Evolutionary conservation across 1,140 invertebrate species (phyloP).

Genomic region (Hestina assimilis): DNA sequence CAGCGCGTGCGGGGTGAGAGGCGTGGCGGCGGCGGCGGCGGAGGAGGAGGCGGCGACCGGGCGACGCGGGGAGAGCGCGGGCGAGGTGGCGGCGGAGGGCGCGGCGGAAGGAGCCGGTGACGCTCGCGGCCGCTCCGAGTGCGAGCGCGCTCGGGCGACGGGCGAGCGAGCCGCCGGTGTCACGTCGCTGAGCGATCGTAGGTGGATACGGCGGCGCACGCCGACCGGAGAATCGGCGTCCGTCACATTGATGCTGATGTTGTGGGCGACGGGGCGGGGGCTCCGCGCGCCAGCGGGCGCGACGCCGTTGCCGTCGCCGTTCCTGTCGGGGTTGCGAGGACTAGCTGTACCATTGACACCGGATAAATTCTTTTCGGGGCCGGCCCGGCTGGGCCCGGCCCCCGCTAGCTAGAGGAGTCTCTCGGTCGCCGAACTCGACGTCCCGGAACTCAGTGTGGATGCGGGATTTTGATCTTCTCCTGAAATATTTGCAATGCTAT

Average conservation of each 20-base stretch:
- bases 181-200: slow-evolving; percentile 72
- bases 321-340: slow-evolving; percentile 43
- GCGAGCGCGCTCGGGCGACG: slow-evolving; percentile 56
- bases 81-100: slow-evolving; percentile 23
- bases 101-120: slow-evolving; percentile 39
- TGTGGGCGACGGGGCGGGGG: slow-evolving; percentile 39
- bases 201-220: slow-evolving; percentile 59
- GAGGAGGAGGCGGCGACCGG: slow-evolving; percentile 24
- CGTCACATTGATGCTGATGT: slow-evolving; percentile 72
- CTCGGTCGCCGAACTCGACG: slow-evolving; percentile 86
- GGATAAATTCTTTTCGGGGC: slow-evolving; percentile 70
- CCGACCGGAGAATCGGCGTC: slow-evolving; percentile 57
- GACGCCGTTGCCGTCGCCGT: slow-evolving; percentile 34
- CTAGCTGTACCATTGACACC: slow-evolving; percentile 48
- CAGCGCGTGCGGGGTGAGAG: slow-evolving; percentile 12
- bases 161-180: slow-evolving; percentile 57
- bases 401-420: slow-evolving; percentile 88
- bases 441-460: slow-evolving; percentile 85
- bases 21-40: slow-evolving; percentile 9
- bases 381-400: slow-evolving; percentile 78
- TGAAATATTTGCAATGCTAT: slow-evolving; percentile 6
- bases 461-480: slow-evolving; percentile 78
- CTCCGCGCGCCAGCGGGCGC: slow-evolving; percentile 27
- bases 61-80: slow-evolving; percentile 38
- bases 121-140: slow-evolving; percentile 51